These are phyloP conservation scores for Leptinotarsa lineolata DNA, from an alignment of 1,140 invertebrate genomes.

Conservation along the genomic window DNA sequence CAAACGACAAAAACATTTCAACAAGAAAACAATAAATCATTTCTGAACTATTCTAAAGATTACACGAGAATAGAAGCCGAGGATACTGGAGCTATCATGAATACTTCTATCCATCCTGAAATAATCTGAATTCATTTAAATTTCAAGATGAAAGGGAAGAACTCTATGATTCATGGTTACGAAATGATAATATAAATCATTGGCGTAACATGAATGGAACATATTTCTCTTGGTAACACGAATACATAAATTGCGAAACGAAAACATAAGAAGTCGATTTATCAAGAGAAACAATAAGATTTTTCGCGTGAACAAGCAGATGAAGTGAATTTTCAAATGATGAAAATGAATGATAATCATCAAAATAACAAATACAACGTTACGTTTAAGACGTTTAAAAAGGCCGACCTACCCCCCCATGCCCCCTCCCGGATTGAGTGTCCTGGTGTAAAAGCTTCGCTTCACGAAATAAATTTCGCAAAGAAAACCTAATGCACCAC, in stretches of 20 bases:
- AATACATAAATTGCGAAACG: conserved; percentile 10
- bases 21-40: neutral
- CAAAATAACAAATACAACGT: too few species aligned
- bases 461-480: too few species aligned
- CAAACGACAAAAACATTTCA: neutral
- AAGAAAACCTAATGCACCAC: too few species aligned
- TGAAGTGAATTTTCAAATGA: too few species aligned
- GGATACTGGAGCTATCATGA: neutral
- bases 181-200: conserved; percentile 27
- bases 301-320: neutral
- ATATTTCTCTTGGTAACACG: neutral
- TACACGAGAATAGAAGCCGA: neutral
- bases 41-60: neutral
- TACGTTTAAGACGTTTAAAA: too few species aligned
- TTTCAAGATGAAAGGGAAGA: neutral
- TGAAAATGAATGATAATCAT: too few species aligned
- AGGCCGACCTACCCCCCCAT: too few species aligned
- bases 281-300: neutral
- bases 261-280: neutral
- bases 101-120: neutral
- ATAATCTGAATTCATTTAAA: conserved; percentile 21
- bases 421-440: too few species aligned
- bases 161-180: conserved; percentile 11
- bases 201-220: conserved; percentile 7
- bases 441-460: too few species aligned